Evolutionary conservation across 2,888 invertebrate species (phyloP).

Genomic region (Tromatobia lineatoria): DNA sequence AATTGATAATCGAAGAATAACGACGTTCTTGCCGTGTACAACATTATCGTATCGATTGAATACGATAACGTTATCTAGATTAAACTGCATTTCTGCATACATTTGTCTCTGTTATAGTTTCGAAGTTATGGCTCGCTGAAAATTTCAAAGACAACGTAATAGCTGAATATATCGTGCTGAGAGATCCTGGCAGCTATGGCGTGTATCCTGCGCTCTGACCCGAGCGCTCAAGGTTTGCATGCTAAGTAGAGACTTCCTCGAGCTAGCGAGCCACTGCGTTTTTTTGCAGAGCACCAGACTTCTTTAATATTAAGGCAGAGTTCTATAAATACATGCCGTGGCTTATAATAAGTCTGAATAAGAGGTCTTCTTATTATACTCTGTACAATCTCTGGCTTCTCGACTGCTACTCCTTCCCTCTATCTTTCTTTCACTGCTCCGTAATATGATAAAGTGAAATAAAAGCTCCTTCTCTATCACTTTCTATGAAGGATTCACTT

Average conservation of each 20-base stretch:
- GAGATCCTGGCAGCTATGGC: background rate
- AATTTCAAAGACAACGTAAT: conserved; percentile 43
- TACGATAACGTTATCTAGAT: conserved; percentile 5
- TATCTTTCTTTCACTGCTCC: conserved; percentile 5
- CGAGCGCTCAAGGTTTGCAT: conserved; percentile 41
- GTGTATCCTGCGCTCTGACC: conserved; percentile 31
- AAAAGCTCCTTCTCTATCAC: conserved; percentile 1
- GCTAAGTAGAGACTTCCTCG: conserved; percentile 47
- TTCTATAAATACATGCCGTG: conserved; percentile 55
- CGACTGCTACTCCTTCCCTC: background rate
- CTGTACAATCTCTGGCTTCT: conserved; percentile 43
- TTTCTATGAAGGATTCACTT: background rate
- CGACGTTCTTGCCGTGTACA: background rate
- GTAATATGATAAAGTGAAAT: conserved; percentile 32
- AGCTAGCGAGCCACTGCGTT: conserved; percentile 16
- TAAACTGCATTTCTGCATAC: conserved; percentile 25
- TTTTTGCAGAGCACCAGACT: conserved; percentile 27
- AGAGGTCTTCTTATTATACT: conserved; percentile 59
- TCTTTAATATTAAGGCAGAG: conserved; percentile 59
- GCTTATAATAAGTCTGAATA: conserved; percentile 65
- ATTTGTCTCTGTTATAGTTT: conserved; percentile 15
- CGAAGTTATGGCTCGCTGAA: conserved; percentile 42
- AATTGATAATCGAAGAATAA: no score
- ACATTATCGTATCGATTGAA: background rate
- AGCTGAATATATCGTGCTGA: conserved; percentile 25